Evolutionary conservation across 2,888 invertebrate genomes (phyloP), one percentile per base, ranked within the genome.

Genomic region (Strigamia transsilvanica): DNA sequence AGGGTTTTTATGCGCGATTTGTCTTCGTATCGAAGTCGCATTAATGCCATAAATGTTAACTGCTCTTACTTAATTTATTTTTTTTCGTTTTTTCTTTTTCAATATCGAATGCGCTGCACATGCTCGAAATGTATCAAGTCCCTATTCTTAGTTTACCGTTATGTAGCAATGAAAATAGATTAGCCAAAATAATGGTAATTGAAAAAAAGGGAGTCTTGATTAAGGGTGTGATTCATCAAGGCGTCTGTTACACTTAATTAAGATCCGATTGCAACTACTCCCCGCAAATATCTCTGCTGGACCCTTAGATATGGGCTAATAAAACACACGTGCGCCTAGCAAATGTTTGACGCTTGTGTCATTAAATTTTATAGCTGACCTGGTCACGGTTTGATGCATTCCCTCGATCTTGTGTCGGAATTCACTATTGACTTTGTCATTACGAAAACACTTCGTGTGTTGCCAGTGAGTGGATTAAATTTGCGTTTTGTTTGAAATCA

Each of bases 161-260:
- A 61, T 61, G 61, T 61, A 61, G 61, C 61, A 21, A 61, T 61
- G 61, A 61, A 61, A 61, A 61, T 9, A 61, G 61, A 61, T 61
- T 61, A 61, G 21, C 61, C 10, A 61, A 61, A 61, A 61, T 61
- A 61, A 61, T 61, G 61, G 61, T 61, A 61, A 61, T 61, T 61
- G 61, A 61, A 61, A 61, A 61, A 15, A n/a, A 61, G 61, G 61
- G 61, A 61, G 18, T 7, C 61, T 34, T 61, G 61, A 61, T 61
- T 61, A 61, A 61, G 61, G 61, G 61, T 23, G 61, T 61, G 61
- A 61, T 61, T 61, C 61, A 61, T 61, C 61, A 61, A 23, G 18
- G 23, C 61, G 61, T 61, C 61, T 61, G 61, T 61, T 61, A 61
- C 61, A 61, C 61, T 61, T 61, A 61, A 61, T 61, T 61, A 61